A percentile compares a stretch with the other conserved stretches of the same genome.
Evolutionary conservation across 35 echinoderm and acorn worm genomes (phyloP).

Genomic region (Stichopus chloronotus): DNA sequence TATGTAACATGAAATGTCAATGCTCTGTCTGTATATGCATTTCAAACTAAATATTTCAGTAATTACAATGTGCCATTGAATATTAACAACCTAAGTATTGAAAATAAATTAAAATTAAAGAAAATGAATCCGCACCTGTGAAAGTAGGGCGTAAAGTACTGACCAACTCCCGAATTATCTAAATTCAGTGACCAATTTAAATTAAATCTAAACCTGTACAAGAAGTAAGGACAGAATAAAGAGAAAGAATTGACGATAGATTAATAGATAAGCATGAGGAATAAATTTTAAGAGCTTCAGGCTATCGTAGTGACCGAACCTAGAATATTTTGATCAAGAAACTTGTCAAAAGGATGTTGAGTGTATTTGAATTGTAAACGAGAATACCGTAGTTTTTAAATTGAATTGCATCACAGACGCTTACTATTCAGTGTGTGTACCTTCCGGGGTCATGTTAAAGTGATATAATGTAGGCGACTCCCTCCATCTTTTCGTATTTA

Average conservation of each 20-base stretch:
- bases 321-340: conserved; percentile 23
- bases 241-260: neutral
- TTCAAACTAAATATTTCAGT: too few species aligned
- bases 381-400: neutral
- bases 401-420: conserved; percentile 42
- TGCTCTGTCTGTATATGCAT: too few species aligned
- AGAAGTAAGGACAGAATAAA: neutral
- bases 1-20: too few species aligned
- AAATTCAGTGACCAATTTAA: neutral
- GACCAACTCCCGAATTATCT: neutral
- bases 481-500: too few species aligned
- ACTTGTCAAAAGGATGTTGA: neutral
- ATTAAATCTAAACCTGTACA: neutral
- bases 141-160: neutral
- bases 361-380: conserved; percentile 45
- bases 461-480: neutral
- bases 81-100: too few species aligned
- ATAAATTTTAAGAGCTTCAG: neutral
- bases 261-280: neutral
- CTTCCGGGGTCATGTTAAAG: neutral
- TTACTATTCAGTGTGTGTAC: neutral
- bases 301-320: neutral
- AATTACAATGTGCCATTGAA: too few species aligned
- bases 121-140: neutral
- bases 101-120: too few species aligned